These are phyloP conservation scores for Callyntrura guangdongensis DNA, from an alignment of 2,888 invertebrate species.

Conservation along the genomic window DNA sequence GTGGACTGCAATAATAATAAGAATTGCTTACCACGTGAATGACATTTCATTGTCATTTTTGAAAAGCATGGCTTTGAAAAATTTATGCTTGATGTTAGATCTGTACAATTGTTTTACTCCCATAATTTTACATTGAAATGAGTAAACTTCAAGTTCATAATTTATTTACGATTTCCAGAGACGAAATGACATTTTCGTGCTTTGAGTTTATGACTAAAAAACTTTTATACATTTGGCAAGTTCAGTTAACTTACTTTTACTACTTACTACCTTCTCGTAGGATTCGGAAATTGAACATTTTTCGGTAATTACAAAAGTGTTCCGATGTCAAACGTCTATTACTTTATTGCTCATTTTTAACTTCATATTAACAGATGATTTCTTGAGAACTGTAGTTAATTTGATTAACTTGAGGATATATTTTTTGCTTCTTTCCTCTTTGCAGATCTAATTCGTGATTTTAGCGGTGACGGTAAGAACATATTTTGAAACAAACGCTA, in stretches of 20 bases:
- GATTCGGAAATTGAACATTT: no score
- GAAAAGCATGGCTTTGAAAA: not conserved
- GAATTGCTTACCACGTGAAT: not conserved
- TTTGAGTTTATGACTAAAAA: no score
- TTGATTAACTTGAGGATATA: constrained; percentile 49
- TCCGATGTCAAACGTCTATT: not conserved
- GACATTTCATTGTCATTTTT: not conserved
- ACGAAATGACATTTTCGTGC: no score
- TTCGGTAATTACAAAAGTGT: no score
- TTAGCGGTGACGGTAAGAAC: constrained; percentile 84
- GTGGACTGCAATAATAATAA: not conserved
- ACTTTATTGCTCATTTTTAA: not conserved
- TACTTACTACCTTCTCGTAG: no score
- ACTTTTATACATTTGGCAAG: no score
- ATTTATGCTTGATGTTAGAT: not conserved
- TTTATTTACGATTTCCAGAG: no score
- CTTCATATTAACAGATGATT: not conserved
- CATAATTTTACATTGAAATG: not conserved
- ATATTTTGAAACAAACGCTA: constrained; percentile 75
- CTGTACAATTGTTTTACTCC: not conserved
- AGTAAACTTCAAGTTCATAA: not conserved
- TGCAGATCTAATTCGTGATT: constrained; percentile 84
- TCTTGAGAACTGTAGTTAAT: constrained; percentile 42
- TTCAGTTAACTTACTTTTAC: no score
- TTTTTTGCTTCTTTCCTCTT: constrained; percentile 79